Percentiles rank a stretch among this genome's conserved stretches.
Evolutionary conservation across 1,140 invertebrate genomes (phyloP).

Genomic region (Panonychus citri): DNA sequence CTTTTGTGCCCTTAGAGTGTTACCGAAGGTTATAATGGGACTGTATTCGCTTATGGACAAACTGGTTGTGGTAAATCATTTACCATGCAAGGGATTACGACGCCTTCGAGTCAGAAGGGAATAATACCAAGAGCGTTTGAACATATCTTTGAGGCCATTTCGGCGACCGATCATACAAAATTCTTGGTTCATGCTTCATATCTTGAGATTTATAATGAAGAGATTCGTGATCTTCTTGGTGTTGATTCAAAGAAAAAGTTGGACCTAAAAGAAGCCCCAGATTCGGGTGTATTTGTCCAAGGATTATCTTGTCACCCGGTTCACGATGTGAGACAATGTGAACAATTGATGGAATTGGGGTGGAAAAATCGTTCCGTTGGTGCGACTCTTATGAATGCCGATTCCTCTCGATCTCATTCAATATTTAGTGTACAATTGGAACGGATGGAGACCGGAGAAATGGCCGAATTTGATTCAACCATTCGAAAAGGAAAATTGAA

Average conservation of each 20-base stretch:
- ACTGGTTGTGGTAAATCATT: slow-evolving; percentile 61
- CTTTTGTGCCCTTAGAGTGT: slow-evolving; percentile 33
- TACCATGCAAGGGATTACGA: slow-evolving; percentile 49
- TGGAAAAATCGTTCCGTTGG: slow-evolving; percentile 48
- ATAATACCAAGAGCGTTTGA: slow-evolving; percentile 39
- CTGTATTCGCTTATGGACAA: slow-evolving; percentile 85
- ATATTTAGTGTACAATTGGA: slow-evolving; percentile 73
- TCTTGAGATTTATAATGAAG: slow-evolving; percentile 81
- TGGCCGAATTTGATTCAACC: slow-evolving; percentile 28
- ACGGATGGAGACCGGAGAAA: slow-evolving; percentile 33
- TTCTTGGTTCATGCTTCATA: slow-evolving; percentile 75
- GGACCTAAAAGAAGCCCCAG: slow-evolving; percentile 53
- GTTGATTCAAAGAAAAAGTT: slow-evolving; percentile 37
- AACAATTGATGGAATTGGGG: slow-evolving; percentile 43
- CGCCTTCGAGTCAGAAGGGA: slow-evolving; percentile 33
- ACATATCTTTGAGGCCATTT: slow-evolving; percentile 74
- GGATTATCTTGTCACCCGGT: slow-evolving; percentile 48
- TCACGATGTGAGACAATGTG: slow-evolving; percentile 46
- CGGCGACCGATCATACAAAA: slow-evolving; percentile 49
- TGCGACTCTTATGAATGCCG: slow-evolving; percentile 60
- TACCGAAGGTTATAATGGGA: slow-evolving; percentile 66
- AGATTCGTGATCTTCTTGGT: slow-evolving; percentile 50
- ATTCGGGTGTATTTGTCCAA: slow-evolving; percentile 53
- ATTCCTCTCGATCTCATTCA: slow-evolving; percentile 64
- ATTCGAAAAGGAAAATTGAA: slow-evolving; percentile 46